These are phyloP conservation scores for Zeus faber DNA, from an alignment of 2,113 vertebrate species.

Conservation along the genomic window DNA sequence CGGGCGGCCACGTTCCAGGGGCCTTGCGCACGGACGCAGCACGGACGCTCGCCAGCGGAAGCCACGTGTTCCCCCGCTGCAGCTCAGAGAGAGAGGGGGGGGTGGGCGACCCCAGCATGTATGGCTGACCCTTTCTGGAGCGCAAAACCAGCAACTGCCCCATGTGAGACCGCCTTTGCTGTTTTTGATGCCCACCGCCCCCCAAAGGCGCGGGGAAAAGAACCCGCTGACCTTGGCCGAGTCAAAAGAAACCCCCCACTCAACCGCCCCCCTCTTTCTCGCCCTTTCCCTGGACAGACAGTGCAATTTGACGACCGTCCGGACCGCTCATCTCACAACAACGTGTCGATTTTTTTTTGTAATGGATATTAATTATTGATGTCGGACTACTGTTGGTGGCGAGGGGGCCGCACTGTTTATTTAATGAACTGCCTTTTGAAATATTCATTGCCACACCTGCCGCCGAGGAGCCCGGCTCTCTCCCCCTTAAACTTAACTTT, in stretches of 20 bases:
- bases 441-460: constrained; percentile 66
- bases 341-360: constrained; percentile 34
- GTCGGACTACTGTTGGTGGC: constrained; percentile 41
- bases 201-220: too few species aligned
- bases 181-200: too few species aligned
- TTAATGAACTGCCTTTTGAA: constrained; percentile 67
- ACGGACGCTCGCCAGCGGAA: too few species aligned
- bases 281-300: constrained; percentile 6
- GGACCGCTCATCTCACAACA: constrained; percentile 15
- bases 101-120: too few species aligned
- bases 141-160: too few species aligned
- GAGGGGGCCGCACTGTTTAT: constrained; percentile 56
- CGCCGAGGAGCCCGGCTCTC: constrained; percentile 20
- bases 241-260: constrained; percentile 5
- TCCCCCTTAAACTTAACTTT: constrained; percentile 15
- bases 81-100: too few species aligned
- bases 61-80: too few species aligned
- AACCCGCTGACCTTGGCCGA: constrained; percentile 38
- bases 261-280: background rate
- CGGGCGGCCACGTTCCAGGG: too few species aligned
- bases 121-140: too few species aligned
- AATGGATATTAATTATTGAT: constrained; percentile 60
- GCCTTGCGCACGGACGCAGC: too few species aligned
- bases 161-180: too few species aligned
- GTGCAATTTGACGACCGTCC: constrained; percentile 9